A percentile compares a stretch with the other conserved stretches of the same genome.
Conservation (phyloP, 2,113 vertebrate genomes). For the Redunca redunca region DNA sequence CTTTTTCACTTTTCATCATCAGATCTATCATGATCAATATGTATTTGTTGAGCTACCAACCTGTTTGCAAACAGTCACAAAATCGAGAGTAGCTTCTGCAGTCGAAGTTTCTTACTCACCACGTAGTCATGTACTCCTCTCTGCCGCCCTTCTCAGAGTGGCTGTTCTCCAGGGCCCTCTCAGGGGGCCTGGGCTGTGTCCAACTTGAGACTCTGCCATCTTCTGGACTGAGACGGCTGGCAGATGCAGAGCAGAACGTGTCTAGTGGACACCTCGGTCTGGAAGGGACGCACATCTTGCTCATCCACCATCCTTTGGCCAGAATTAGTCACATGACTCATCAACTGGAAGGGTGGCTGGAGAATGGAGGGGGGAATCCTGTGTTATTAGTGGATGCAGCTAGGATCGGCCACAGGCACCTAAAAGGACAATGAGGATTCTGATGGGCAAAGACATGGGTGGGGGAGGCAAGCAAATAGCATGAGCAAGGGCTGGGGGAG, state of each 20-base stretch:
- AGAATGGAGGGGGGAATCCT: fast-evolving
- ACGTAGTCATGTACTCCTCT: not conserved
- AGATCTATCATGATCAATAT: fast-evolving
- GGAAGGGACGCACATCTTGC: fast-evolving
- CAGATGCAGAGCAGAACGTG: not conserved
- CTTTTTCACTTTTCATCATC: not conserved
- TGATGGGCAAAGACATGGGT: not conserved
- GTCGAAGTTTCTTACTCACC: not conserved
- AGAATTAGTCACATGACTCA: not conserved
- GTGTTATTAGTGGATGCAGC: fast-evolving
- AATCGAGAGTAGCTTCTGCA: not conserved
- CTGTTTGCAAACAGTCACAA: not conserved
- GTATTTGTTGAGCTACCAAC: not conserved
- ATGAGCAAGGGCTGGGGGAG: not conserved
- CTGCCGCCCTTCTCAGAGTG: not conserved
- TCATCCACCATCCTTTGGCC: not conserved
- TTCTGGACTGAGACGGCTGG: no score
- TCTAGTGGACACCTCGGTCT: not conserved
- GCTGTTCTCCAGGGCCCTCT: not conserved
- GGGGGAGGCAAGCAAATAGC: not conserved
- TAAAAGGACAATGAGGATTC: fast-evolving
- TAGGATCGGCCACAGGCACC: fast-evolving
- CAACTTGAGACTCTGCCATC: not conserved
- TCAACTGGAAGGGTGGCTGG: fast-evolving
- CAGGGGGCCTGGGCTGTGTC: not conserved